A percentile compares a stretch with the other conserved stretches of the same genome.
Evolutionary conservation across 2,888 invertebrate species (phyloP).

Genomic region (Andrena bucephala): DNA sequence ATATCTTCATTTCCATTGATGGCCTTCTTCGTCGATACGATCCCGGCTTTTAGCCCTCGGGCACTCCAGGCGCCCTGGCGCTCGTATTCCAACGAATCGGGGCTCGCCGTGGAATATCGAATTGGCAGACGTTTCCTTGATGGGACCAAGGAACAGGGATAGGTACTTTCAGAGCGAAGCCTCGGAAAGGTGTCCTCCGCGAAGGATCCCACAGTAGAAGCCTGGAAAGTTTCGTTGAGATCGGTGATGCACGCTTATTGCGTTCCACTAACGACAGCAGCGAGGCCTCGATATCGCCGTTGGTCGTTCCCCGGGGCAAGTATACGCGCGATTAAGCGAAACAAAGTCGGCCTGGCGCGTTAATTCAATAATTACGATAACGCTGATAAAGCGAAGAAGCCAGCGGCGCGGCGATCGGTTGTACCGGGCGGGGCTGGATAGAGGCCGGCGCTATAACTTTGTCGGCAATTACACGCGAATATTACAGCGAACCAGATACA

Average conservation of each 20-base stretch:
- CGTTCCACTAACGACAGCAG: constrained; percentile 24
- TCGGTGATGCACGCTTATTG: constrained; percentile 10
- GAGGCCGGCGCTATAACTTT: constrained; percentile 41
- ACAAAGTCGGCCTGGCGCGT: constrained; percentile 46
- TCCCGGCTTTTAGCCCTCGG: constrained; percentile 35
- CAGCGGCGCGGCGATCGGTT: constrained; percentile 22
- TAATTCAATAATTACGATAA: constrained; percentile 56
- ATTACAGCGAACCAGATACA: constrained; percentile 59
- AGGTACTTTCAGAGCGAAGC: not conserved
- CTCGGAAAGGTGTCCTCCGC: too few species aligned
- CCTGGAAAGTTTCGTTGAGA: too few species aligned
- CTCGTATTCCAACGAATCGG: constrained; percentile 28
- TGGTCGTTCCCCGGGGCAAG: constrained; percentile 4
- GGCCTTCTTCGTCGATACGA: constrained; percentile 64
- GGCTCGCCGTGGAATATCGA: constrained; percentile 5
- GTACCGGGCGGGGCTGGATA: constrained; percentile 1
- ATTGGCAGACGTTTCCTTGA: not conserved
- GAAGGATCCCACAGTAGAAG: too few species aligned
- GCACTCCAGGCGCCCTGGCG: constrained; percentile 32
- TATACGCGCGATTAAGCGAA: constrained; percentile 51
- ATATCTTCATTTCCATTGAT: constrained; percentile 77
- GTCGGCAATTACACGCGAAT: constrained; percentile 57
- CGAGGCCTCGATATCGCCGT: constrained; percentile 29
- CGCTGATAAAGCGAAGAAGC: constrained; percentile 28
- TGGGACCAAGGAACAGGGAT: not conserved